Conservation (phyloP, 1,140 invertebrate species). For the Mizuhopecten yessoensis region DNA sequence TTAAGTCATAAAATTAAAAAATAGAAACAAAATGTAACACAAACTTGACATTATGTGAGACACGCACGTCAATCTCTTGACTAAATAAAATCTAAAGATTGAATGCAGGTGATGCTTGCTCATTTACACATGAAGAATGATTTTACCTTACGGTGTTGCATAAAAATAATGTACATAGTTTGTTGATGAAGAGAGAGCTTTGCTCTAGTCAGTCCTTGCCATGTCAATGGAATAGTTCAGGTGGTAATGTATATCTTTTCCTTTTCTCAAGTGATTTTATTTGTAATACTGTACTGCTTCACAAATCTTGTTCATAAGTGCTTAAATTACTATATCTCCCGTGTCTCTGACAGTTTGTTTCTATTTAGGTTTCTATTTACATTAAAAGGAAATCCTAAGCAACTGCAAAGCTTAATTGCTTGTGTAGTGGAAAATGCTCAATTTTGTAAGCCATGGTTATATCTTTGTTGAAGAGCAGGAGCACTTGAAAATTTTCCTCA, state of each 20-base stretch:
- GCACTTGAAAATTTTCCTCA: neutral
- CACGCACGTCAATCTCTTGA: neutral
- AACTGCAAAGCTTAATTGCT: neutral
- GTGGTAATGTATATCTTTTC: neutral
- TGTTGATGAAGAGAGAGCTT: conserved; percentile 9
- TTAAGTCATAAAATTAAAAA: neutral
- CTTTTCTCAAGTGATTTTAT: conserved; percentile 5
- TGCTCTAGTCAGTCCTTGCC: neutral
- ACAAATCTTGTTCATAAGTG: neutral
- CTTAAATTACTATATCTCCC: neutral
- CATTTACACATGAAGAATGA: no score
- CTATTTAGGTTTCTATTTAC: neutral
- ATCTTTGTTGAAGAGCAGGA: neutral
- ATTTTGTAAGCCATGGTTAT: neutral
- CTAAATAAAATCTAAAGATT: neutral
- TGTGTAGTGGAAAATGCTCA: neutral
- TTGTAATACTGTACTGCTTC: neutral
- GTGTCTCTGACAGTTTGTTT: neutral
- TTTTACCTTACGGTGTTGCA: neutral
- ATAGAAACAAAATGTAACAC: neutral
- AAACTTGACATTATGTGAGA: neutral
- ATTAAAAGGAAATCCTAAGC: neutral
- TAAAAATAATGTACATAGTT: no score
- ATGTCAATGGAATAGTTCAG: neutral
- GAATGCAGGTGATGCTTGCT: neutral